Base-by-base conservation (phyloP, 1,140 invertebrate species). In the Teleogryllus occipitalis region DNA sequence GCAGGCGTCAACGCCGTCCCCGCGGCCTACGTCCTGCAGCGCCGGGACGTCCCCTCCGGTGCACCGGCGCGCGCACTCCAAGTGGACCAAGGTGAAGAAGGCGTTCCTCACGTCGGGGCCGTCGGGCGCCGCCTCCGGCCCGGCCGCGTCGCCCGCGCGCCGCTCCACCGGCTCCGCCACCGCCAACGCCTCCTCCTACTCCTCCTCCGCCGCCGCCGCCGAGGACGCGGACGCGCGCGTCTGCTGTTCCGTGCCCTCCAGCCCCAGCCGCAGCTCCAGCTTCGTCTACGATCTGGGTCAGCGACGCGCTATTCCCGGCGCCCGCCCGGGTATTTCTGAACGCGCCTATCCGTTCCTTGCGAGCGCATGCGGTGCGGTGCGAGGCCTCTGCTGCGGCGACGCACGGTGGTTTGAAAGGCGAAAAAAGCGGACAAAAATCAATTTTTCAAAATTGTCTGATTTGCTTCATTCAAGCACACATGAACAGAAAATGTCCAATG, bases 41-140 rank as follows among this genome's bases (percentile, higher is more conserved):
- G 81, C 82, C 10, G 83, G 82, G 10, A 83, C 83, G 5, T 84
- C 84, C 46, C 84, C 84, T 47, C 83, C 84, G 75, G 82, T 83
- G n/a, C 84, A 84, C 49, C 83, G 86, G 46, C 83, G 86, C 39
- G 84, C 87, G 14, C 80, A 87, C 82, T 91, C 90, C 18, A 92
- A 93, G 83, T 94, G 93, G 92, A 90, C 88, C 75, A 92, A 91
- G 83, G 91, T 94, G 22, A 93, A 93, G 84, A 88, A 90, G 81
- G 92, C 92, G 8, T 93, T 93, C 83, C 86, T 93, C 15, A 90
- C 90, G 0, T 89, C 89, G 8, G 86, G 89, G 0, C 10, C 75
- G 5, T 75, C 79, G 1, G 54, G 54, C 2, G 54, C 10, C 54
- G 54, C 10, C 18, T 10, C 10, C 18, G 54, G 49, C 15, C 8